Evolutionary conservation across 2,888 invertebrate species (phyloP), one percentile per base, ranked within the genome.

Genomic region (Ectobius pallidus): DNA sequence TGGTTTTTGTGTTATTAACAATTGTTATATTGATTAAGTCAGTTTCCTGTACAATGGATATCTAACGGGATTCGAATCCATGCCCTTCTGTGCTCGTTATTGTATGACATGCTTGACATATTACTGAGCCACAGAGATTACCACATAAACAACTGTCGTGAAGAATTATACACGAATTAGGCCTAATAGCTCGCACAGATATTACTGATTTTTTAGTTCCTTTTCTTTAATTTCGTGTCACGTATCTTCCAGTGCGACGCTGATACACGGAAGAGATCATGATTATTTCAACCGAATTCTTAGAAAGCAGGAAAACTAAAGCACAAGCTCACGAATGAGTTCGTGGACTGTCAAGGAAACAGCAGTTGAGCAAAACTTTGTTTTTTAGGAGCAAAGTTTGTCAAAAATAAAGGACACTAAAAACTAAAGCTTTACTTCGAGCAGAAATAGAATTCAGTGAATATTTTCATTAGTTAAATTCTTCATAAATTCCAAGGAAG

Each of bases 321-420:
- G 16, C 27, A 7, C n/a, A 1, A 30, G 4, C 16, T 14, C 30
- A 18, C 32, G 30, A 46, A n/a, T 46, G 46, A 7, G 46, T 46
- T n/a, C n/a, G 46, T 46, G 46, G n/a, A 58, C n/a, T 58, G 58
- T 32, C 58, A 58, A 25, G 30, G 52, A 58, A 32, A 9, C 32
- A 32, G n/a, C 27, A n/a, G 1, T 30, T 58, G 25, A 30, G 14
- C n/a, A 16, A n/a, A 58, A 30, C 58, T 18, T 6, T 22, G 22
- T 58, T 55, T 18, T 58, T 22, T 25, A 30, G n/a, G 27, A 3
- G 58, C 4, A 30, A 58, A 55, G 25, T 55, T 55, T 55, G 1
- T 14, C 3, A 14, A 27, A 4, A 30, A 16, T 6, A 25, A 16
- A 30, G 18, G 7, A 52, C 20, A 30, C 30, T 32, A 14, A 14